A percentile compares a stretch with the other conserved stretches of the same genome.
Conservation (phyloP, 2,888 invertebrate species). For the Synanthedon formicaeformis region DNA sequence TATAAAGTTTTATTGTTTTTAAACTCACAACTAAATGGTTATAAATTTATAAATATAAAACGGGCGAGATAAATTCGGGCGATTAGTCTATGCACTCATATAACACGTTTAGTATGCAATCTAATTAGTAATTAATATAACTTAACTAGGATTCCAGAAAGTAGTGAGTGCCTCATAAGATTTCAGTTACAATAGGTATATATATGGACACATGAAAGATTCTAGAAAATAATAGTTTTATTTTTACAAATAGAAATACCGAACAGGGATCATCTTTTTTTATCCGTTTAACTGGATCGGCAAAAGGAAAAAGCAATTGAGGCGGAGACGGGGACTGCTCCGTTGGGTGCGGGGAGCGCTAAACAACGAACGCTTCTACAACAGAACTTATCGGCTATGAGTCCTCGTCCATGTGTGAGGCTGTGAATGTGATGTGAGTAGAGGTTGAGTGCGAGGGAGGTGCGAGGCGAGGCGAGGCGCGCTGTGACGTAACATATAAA, state of each 20-base stretch:
- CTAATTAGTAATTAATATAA: no score
- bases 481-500: constrained; percentile 62
- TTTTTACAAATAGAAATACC: constrained; percentile 41
- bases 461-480: constrained; percentile 11
- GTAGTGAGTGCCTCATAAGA: no score
- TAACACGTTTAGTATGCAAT: no score
- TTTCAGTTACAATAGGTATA: no score
- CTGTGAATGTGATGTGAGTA: constrained; percentile 7
- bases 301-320: constrained; percentile 62
- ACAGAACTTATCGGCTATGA: constrained; percentile 45
- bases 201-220: no score
- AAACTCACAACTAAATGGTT: no score
- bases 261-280: constrained; percentile 59
- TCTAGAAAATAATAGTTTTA: constrained; percentile 17
- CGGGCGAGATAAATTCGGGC: no score
- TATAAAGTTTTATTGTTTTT: no score
- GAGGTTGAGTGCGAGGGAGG: constrained; percentile 10
- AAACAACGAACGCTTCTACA: constrained; percentile 51
- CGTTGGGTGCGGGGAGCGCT: constrained; percentile 23
- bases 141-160: no score
- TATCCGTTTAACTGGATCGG: constrained; percentile 59
- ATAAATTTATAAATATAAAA: no score
- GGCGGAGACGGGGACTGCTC: constrained; percentile 31
- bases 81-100: no score
- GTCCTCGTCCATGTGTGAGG: constrained; percentile 8